Percentiles rank a stretch among this genome's conserved stretches.
These are phyloP conservation scores for Rhingia rostrata DNA, from an alignment of 2,888 invertebrate species.

Conservation along the genomic window DNA sequence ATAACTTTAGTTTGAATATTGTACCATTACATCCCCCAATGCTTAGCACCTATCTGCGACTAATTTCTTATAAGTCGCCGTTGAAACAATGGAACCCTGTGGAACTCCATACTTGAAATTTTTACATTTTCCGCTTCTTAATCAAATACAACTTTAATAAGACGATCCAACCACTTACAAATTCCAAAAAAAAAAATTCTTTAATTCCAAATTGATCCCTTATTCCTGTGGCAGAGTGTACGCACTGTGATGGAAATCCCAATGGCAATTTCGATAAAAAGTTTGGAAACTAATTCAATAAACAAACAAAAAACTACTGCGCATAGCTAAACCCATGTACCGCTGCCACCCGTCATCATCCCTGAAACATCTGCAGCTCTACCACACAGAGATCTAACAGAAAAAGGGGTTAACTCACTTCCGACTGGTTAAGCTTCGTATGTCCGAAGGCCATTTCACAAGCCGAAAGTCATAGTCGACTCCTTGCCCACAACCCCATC, in stretches of 20 bases:
- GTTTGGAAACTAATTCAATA: constrained; percentile 26
- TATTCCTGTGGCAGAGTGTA: constrained; percentile 37
- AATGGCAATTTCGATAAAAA: constrained; percentile 49
- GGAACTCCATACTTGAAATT: too few species aligned
- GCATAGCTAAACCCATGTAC: constrained; percentile 47
- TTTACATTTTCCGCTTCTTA: too few species aligned
- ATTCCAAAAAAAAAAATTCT: neutral
- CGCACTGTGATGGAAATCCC: constrained; percentile 20
- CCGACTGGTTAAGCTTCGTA: constrained; percentile 44
- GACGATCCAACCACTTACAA: neutral
- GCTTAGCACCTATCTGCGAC: too few species aligned
- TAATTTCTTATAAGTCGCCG: too few species aligned
- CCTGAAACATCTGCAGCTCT: constrained; percentile 8
- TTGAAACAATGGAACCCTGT: too few species aligned
- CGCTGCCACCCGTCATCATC: constrained; percentile 36
- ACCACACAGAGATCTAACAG: constrained; percentile 19
- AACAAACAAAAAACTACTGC: constrained; percentile 28
- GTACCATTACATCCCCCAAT: too few species aligned
- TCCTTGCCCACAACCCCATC: neutral
- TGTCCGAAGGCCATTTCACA: constrained; percentile 39
- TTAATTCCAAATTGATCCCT: neutral
- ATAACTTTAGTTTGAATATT: too few species aligned
- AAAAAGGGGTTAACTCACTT: constrained; percentile 47
- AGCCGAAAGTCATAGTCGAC: constrained; percentile 43
- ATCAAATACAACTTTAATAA: too few species aligned